phyloP scores from a whole-genome alignment of 1,140 invertebrate species.

The Reticulitermes speratus region DNA sequence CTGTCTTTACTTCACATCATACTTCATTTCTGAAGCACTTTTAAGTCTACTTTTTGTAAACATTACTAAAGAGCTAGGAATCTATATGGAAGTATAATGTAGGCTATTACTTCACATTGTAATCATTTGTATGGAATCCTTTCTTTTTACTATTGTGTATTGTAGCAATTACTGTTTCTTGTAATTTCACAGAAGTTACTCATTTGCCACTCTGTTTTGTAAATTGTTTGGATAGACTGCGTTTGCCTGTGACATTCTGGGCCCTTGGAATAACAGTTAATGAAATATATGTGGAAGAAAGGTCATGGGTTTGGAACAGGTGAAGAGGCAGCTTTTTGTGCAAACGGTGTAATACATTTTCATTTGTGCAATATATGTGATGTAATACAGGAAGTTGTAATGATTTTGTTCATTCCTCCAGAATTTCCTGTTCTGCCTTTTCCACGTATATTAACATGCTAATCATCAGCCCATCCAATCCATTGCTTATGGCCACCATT shows the following conservation, averaged over 20 bases:
- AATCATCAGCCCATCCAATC: too few species aligned
- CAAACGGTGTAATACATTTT: constrained; percentile 20
- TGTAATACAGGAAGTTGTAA: not conserved
- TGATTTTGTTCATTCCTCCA: not conserved
- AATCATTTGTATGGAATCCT: not conserved
- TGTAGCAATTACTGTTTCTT: not conserved
- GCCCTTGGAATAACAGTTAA: not conserved
- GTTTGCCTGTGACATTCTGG: not conserved
- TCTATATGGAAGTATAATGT: too few species aligned
- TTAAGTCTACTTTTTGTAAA: not conserved
- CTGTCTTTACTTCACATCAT: not conserved
- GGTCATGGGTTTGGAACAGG: constrained; percentile 26
- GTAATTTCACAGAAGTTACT: not conserved
- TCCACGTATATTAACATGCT: too few species aligned
- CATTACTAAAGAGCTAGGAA: too few species aligned
- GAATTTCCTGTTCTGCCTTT: not conserved
- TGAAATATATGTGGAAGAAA: constrained; percentile 5
- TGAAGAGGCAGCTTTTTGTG: constrained; percentile 30
- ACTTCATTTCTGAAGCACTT: not conserved
- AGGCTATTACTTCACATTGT: not conserved
- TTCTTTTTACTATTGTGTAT: not conserved
- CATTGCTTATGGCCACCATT: too few species aligned
- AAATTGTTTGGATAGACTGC: not conserved
- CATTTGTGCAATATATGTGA: constrained; percentile 21
- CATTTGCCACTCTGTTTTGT: not conserved